These are phyloP conservation scores for Cephus nigrinus DNA, from an alignment of 2,888 invertebrate species.

Conservation along the genomic window DNA sequence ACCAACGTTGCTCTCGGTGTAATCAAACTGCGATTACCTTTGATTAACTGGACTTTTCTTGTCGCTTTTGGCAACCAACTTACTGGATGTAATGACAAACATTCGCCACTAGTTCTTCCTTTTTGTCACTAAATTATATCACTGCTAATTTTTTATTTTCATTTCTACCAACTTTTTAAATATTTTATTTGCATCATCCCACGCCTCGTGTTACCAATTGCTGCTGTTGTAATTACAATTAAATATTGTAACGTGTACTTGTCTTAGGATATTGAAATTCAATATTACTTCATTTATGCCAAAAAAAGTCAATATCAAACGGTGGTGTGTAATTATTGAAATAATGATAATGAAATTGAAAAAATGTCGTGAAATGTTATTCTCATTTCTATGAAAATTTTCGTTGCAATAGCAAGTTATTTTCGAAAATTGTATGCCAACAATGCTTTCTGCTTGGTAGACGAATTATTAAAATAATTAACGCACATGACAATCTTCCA, in stretches of 20 bases:
- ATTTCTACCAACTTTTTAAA: neutral
- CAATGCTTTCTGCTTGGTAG: no score
- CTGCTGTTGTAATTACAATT: neutral
- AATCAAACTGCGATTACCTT: constrained; percentile 17
- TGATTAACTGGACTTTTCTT: constrained; percentile 12
- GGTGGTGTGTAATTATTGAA: no score
- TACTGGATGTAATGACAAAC: constrained; percentile 4
- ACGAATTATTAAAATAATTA: no score
- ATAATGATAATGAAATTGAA: no score
- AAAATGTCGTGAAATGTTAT: no score
- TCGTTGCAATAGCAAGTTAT: no score
- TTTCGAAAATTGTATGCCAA: no score
- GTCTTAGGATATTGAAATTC: no score
- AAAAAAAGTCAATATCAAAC: no score
- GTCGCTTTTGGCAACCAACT: neutral
- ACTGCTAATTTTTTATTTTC: neutral
- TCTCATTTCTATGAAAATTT: no score
- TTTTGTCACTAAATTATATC: neutral
- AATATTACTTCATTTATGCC: neutral
- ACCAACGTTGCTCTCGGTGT: constrained; percentile 3
- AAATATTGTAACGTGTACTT: no score
- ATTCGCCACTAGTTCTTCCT: neutral
- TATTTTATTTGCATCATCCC: neutral
- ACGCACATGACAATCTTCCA: no score
- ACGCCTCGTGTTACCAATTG: neutral